phyloP scores from a whole-genome alignment of 2,888 invertebrate genomes.

The Drosophila mettleri region DNA sequence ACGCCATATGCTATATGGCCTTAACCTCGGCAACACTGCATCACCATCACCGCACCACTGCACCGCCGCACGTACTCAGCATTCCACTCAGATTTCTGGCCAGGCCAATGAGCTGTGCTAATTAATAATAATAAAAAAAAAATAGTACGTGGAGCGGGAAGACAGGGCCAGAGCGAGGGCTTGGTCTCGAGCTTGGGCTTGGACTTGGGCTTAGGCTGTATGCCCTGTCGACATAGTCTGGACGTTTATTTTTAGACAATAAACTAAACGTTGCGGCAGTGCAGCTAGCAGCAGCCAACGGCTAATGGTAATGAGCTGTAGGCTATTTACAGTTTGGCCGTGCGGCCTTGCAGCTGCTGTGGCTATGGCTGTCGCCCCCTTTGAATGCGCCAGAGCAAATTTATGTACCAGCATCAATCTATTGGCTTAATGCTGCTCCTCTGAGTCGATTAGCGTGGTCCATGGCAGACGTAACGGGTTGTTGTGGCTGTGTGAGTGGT shows the following conservation, averaged over 20 bases:
- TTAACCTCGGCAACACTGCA: constrained; percentile 17
- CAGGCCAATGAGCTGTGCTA: constrained; percentile 59
- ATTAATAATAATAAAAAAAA: constrained; percentile 75
- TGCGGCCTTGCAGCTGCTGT: constrained; percentile 61
- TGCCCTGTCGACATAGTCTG: constrained; percentile 38
- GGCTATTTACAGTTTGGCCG: constrained; percentile 72
- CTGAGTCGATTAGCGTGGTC: constrained; percentile 66
- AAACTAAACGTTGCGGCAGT: constrained; percentile 60
- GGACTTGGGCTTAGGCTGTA: constrained; percentile 23
- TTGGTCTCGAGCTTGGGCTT: not conserved
- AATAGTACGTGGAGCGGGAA: constrained; percentile 53
- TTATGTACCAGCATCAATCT: constrained; percentile 75
- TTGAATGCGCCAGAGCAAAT: constrained; percentile 49
- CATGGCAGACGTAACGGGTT: constrained; percentile 11
- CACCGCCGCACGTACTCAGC: constrained; percentile 46
- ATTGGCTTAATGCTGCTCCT: constrained; percentile 56
- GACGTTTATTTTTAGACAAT: constrained; percentile 75
- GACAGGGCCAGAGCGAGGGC: constrained; percentile 25
- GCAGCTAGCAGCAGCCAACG: constrained; percentile 41
- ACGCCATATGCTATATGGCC: constrained; percentile 35
- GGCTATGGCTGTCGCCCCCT: constrained; percentile 29
- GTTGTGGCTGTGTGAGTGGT: constrained; percentile 1
- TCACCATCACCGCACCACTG: constrained; percentile 15
- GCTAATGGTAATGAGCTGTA: constrained; percentile 78
- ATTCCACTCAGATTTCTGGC: constrained; percentile 70